Evolutionary conservation across 2,797 vertebrate species (phyloP).

Genomic region (Avahi laniger): DNA sequence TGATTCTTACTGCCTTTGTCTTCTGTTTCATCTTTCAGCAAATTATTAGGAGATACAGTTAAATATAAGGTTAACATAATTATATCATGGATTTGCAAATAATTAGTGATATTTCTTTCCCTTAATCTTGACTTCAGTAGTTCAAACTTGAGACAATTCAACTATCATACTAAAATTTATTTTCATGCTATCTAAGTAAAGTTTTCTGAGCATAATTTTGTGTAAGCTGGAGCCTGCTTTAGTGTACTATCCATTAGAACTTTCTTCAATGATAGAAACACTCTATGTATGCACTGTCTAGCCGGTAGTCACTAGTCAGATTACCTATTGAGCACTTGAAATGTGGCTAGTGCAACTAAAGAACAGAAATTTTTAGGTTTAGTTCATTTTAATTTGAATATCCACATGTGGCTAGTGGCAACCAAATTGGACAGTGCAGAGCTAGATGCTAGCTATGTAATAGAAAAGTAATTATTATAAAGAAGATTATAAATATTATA

Average conservation of each 20-base stretch:
- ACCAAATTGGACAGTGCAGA: neutral
- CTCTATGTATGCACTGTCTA: neutral
- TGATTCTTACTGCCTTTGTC: constrained; percentile 3
- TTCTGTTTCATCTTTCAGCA: constrained; percentile 44
- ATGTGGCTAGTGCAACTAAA: neutral
- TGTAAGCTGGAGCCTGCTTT: neutral
- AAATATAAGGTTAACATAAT: neutral
- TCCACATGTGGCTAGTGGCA: neutral
- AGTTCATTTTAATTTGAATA: constrained; percentile 34
- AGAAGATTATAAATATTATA: neutral
- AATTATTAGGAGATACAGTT: constrained; percentile 17
- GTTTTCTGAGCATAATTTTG: neutral
- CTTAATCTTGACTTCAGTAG: neutral
- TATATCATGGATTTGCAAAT: neutral
- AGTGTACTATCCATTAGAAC: neutral
- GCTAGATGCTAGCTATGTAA: neutral
- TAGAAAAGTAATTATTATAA: constrained; percentile 28
- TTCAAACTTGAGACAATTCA: constrained; percentile 40
- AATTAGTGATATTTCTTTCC: neutral
- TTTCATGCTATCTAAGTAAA: constrained; percentile 34
- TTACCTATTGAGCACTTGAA: constrained; percentile 11
- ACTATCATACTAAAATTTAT: neutral
- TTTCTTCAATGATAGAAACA: neutral
- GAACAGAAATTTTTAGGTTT: constrained; percentile 26
- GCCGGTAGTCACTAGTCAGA: neutral